Evolutionary conservation across 1,140 invertebrate species (phyloP).

Genomic region (Formica exsecta): DNA sequence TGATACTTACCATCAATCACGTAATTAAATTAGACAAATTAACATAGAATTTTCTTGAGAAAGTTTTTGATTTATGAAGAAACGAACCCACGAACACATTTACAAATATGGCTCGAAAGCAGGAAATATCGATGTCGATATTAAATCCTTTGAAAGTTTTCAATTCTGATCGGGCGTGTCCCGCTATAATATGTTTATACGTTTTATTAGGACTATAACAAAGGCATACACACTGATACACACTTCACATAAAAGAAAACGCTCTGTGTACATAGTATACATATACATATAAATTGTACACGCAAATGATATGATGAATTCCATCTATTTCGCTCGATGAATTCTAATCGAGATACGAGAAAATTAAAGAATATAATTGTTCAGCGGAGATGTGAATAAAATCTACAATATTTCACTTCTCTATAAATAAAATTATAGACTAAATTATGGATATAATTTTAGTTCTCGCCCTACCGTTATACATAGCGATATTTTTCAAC

Average conservation of each 20-base stretch:
- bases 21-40: conserved; percentile 49
- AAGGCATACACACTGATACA: not conserved
- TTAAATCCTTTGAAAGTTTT: conserved; percentile 62
- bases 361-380: conserved; percentile 56
- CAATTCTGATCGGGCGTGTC: conserved; percentile 49
- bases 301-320: conserved; percentile 52
- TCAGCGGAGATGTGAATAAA: conserved; percentile 55
- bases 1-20: conserved; percentile 41
- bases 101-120: conserved; percentile 43
- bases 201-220: conserved; percentile 74
- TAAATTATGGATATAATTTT: conserved; percentile 15
- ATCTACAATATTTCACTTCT: conserved; percentile 24
- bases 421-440: conserved; percentile 42
- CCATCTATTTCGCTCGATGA: conserved; percentile 57
- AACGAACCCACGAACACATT: conserved; percentile 9
- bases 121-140: conserved; percentile 32
- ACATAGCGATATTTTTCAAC: conserved; percentile 6
- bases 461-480: not conserved
- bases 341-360: conserved; percentile 53
- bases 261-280: conserved; percentile 71
- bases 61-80: conserved; percentile 9
- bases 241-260: conserved; percentile 24
- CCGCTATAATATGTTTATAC: conserved; percentile 75
- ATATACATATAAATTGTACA: conserved; percentile 67
- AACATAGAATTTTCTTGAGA: conserved; percentile 9